phyloP scores from a whole-genome alignment of 2,888 invertebrate species.

The Periphyllus acericola region DNA sequence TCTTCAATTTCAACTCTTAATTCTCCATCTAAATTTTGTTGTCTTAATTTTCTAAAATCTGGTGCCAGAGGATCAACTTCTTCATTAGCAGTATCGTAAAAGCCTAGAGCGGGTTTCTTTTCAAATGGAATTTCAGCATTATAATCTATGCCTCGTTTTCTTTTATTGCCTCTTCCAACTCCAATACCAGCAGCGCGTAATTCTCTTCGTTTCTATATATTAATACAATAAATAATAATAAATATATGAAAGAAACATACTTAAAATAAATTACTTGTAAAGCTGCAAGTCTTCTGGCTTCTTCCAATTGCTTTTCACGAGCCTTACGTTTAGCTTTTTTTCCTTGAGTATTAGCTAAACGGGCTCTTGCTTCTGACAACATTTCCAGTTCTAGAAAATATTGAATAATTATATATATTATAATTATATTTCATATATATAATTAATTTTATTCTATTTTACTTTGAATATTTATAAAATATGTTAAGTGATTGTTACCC shows the following conservation, averaged over 20 bases:
- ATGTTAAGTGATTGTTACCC: too few species aligned
- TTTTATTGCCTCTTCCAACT: conserved; percentile 72
- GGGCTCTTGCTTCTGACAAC: conserved; percentile 97
- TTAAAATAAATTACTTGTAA: conserved; percentile 73
- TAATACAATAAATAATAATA: not conserved
- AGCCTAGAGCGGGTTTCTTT: conserved; percentile 90
- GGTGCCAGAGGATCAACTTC: conserved; percentile 87
- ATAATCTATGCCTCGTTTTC: conserved; percentile 93
- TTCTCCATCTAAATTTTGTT: conserved; percentile 94
- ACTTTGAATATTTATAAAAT: too few species aligned
- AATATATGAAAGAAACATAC: not conserved
- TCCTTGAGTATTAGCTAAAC: conserved; percentile 98
- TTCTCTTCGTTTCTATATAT: conserved; percentile 84
- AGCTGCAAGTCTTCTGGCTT: conserved; percentile 94
- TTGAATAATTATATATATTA: too few species aligned
- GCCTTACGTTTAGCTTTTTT: conserved; percentile 94
- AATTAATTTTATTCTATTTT: not conserved
- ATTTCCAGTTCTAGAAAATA: conserved; percentile 88
- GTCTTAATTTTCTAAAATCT: conserved; percentile 88
- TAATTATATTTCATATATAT: too few species aligned
- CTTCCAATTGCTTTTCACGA: conserved; percentile 97
- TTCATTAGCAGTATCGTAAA: conserved; percentile 94
- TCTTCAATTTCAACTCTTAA: conserved; percentile 90
- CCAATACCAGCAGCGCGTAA: conserved; percentile 95
- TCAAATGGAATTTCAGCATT: conserved; percentile 98